Percentiles rank a stretch among this genome's conserved stretches.
Evolutionary conservation across 1,140 invertebrate species (phyloP).

Genomic region (Neotoxoptera formosana): DNA sequence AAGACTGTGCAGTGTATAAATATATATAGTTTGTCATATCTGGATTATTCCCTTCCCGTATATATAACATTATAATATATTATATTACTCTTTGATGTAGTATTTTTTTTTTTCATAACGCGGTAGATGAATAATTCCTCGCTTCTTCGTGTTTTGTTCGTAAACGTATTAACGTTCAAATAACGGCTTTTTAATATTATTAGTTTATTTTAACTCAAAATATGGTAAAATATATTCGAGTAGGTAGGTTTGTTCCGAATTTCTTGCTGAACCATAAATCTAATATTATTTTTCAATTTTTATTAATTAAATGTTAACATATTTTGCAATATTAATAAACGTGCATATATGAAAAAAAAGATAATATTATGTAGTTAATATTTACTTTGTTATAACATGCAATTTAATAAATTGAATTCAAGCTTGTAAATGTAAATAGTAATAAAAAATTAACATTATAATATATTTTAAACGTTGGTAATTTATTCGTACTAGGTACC

Average conservation of each 20-base stretch:
- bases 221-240: not conserved
- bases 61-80: not conserved
- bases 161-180: not conserved
- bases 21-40: not conserved
- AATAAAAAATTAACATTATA: not conserved
- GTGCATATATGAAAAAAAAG: not conserved
- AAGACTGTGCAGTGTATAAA: not conserved
- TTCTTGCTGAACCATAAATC: not conserved
- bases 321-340: not conserved
- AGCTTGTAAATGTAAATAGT: not conserved
- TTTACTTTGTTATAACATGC: not conserved
- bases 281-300: not conserved
- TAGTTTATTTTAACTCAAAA: not conserved
- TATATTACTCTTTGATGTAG: not conserved
- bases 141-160: not conserved
- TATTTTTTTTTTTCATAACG: conserved; percentile 1
- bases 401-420: not conserved
- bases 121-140: not conserved
- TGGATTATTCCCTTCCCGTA: not conserved
- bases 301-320: not conserved
- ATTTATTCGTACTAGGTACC: not conserved
- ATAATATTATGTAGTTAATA: not conserved
- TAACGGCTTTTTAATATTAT: not conserved
- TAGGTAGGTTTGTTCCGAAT: not conserved
- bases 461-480: not conserved